Conservation (phyloP, 1,140 invertebrate species). For the Hormaphis cornu region DNA sequence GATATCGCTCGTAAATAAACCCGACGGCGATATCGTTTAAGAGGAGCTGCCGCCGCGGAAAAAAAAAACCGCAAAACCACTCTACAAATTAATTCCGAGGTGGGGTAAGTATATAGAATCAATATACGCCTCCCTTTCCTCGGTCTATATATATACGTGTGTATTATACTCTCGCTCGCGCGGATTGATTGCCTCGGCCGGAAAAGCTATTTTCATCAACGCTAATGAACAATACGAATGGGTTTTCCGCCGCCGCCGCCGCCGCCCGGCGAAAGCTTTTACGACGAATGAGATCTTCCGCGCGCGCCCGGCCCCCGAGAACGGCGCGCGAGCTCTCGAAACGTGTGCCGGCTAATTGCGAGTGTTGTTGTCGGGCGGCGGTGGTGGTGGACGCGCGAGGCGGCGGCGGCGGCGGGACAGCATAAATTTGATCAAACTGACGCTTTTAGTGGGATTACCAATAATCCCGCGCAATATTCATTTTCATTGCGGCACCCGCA, state of each 20-base stretch:
- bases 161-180: neutral
- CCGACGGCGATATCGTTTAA: conserved; percentile 21
- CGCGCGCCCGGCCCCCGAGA: too few species aligned
- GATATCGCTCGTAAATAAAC: conserved; percentile 29
- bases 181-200: conserved; percentile 32
- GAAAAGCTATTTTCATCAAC: conserved; percentile 33
- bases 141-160: neutral
- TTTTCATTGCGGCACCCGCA: too few species aligned
- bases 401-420: conserved; percentile 28
- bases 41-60: neutral
- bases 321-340: too few species aligned
- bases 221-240: conserved; percentile 33
- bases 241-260: too few species aligned
- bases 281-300: conserved; percentile 31
- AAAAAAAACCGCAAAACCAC: conserved; percentile 26
- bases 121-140: neutral
- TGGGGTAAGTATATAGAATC: conserved; percentile 27
- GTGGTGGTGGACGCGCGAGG: neutral
- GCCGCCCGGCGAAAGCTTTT: conserved; percentile 30
- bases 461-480: conserved; percentile 31
- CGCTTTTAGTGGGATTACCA: conserved; percentile 32
- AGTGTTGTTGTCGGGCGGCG: neutral
- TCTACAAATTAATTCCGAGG: conserved; percentile 32
- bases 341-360: neutral
- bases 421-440: conserved; percentile 33